Evolutionary conservation across 2,113 vertebrate genomes (phyloP).

Genomic region (Mormyrus lacerda): DNA sequence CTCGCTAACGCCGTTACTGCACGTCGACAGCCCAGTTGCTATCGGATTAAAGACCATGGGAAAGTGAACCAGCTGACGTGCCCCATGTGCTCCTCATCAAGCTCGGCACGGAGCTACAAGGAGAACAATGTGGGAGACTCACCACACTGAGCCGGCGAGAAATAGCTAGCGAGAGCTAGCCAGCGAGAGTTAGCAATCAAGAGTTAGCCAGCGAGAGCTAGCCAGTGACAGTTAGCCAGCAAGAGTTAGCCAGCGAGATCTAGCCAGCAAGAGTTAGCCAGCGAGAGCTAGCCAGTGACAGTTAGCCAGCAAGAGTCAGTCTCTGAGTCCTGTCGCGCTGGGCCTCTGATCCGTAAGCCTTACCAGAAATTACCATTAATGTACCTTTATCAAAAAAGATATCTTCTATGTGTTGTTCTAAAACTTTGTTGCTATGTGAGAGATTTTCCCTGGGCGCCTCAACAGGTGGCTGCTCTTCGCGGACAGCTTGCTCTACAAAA

Average conservation of each 20-base stretch:
- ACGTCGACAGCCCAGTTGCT: neutral
- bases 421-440: too few species aligned
- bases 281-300: too few species aligned
- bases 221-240: too few species aligned
- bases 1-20: neutral
- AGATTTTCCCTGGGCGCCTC: too few species aligned
- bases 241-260: too few species aligned
- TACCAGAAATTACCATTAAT: neutral
- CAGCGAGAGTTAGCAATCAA: too few species aligned
- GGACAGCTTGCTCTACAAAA: too few species aligned
- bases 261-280: too few species aligned
- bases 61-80: neutral
- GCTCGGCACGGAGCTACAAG: neutral
- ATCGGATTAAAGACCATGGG: neutral
- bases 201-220: too few species aligned
- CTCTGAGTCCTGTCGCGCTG: neutral
- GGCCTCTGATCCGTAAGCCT: neutral
- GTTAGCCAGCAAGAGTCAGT: neutral
- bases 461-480: too few species aligned
- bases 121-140: neutral
- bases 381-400: neutral
- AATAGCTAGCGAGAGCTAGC: neutral
- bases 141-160: neutral
- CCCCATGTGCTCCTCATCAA: slow-evolving; percentile 17
- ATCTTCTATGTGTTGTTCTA: too few species aligned